phyloP scores from a whole-genome alignment of 2,797 vertebrate species.

The Sitta carolinensis region DNA sequence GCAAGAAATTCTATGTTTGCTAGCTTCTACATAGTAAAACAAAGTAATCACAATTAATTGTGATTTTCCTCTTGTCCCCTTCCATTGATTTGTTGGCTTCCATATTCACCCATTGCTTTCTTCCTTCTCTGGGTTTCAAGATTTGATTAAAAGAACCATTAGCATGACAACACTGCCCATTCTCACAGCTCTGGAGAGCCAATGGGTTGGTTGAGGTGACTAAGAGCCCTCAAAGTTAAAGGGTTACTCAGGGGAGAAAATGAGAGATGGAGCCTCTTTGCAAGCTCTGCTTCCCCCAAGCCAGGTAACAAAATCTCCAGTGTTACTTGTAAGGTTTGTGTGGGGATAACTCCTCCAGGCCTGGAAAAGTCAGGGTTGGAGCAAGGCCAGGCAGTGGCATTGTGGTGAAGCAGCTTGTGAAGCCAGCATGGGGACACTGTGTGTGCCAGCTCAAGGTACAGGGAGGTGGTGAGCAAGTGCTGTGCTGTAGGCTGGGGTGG shows the following conservation, averaged over 20 bases:
- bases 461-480: rapidly evolving
- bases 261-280: not conserved
- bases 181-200: not conserved
- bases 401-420: not conserved
- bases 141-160: not conserved
- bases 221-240: not conserved
- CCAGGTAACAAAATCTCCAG: not conserved
- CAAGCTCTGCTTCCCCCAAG: not conserved
- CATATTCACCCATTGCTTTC: not conserved
- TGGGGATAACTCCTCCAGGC: not conserved
- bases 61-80: not conserved
- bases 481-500: not conserved
- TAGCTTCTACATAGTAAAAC: not conserved
- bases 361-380: not conserved
- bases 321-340: not conserved
- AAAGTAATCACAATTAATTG: not conserved
- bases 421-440: rapidly evolving
- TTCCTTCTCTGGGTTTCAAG: not conserved
- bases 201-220: no score
- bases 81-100: not conserved
- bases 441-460: not conserved
- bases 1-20: not conserved
- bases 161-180: no score
- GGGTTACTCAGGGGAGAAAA: not conserved
- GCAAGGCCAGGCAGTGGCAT: not conserved